Conservation (phyloP, 2,113 vertebrate genomes). For the Oryzias woworae region DNA sequence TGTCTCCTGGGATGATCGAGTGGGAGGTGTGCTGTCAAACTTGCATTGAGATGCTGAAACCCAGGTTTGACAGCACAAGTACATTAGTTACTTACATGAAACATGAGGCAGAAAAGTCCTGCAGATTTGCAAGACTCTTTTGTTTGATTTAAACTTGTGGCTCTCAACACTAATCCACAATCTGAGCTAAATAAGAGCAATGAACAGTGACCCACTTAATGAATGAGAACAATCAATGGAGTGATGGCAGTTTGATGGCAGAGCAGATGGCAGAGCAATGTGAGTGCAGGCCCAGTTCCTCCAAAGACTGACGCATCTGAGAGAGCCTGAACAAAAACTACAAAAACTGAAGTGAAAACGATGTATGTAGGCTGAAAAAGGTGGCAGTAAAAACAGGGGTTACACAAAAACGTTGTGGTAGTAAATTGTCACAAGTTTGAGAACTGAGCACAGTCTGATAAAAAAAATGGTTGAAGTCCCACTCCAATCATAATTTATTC, state of each 20-base stretch:
- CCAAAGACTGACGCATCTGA: slow-evolving; percentile 14
- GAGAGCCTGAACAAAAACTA: not conserved
- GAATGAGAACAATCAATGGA: slow-evolving; percentile 49
- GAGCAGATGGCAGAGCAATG: slow-evolving; percentile 30
- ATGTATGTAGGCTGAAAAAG: too few species aligned
- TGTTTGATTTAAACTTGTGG: not conserved
- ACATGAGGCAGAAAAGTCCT: not conserved
- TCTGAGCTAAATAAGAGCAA: slow-evolving; percentile 9
- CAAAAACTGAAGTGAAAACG: too few species aligned
- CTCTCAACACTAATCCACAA: slow-evolving; percentile 19
- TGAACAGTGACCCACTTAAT: slow-evolving; percentile 30
- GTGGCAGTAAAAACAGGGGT: too few species aligned
- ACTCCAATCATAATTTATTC: too few species aligned
- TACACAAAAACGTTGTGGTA: too few species aligned
- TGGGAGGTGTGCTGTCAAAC: too few species aligned
- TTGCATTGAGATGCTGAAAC: too few species aligned
- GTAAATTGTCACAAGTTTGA: too few species aligned
- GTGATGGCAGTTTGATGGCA: slow-evolving; percentile 8
- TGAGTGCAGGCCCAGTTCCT: not conserved
- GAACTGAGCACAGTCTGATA: too few species aligned
- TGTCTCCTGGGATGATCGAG: too few species aligned
- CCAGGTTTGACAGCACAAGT: not conserved
- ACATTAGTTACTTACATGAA: too few species aligned
- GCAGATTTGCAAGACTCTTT: not conserved
- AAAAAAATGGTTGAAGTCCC: too few species aligned